Evolutionary conservation across 92 coral and sea anemone species (phyloP).

Genomic region (Metridium senile): DNA sequence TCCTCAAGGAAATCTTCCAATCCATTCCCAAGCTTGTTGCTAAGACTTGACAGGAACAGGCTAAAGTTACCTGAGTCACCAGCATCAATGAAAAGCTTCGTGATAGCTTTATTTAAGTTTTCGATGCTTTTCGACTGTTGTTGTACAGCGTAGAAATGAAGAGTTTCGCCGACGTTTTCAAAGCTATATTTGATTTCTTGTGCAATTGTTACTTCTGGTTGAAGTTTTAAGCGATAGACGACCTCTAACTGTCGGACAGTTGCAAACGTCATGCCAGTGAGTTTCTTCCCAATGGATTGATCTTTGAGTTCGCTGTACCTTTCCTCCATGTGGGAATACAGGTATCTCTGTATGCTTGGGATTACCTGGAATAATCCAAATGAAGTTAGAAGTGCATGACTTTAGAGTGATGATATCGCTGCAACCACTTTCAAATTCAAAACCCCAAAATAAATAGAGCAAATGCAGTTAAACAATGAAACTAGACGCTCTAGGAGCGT

Average conservation of each 20-base stretch:
- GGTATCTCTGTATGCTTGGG: slow-evolving; percentile 73
- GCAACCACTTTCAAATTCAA: no score
- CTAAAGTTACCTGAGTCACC: slow-evolving; percentile 41
- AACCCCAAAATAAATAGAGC: no score
- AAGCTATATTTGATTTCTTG: slow-evolving; percentile 53
- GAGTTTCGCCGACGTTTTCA: slow-evolving; percentile 27
- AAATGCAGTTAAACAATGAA: no score
- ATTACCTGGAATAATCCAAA: slow-evolving; percentile 26
- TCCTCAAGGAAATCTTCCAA: slow-evolving; percentile 60
- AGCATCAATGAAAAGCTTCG: slow-evolving; percentile 60
- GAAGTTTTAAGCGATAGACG: slow-evolving; percentile 63
- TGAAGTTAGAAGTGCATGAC: no score
- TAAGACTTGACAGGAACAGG: slow-evolving; percentile 61
- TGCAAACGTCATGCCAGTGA: slow-evolving; percentile 62
- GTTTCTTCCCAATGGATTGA: slow-evolving; percentile 40
- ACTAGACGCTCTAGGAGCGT: no score
- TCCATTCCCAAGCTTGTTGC: slow-evolving; percentile 30
- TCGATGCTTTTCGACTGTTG: slow-evolving; percentile 45
- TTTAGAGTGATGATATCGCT: no score
- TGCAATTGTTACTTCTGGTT: slow-evolving; percentile 47
- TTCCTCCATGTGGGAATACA: slow-evolving; percentile 30
- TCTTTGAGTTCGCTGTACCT: slow-evolving; percentile 49
- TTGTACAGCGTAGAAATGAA: slow-evolving; percentile 60
- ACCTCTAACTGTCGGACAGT: slow-evolving; percentile 65
- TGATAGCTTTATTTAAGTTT: slow-evolving; percentile 66